phyloP scores from a whole-genome alignment of 2,797 vertebrate genomes.

The Paratrypauchen microcephalus region DNA sequence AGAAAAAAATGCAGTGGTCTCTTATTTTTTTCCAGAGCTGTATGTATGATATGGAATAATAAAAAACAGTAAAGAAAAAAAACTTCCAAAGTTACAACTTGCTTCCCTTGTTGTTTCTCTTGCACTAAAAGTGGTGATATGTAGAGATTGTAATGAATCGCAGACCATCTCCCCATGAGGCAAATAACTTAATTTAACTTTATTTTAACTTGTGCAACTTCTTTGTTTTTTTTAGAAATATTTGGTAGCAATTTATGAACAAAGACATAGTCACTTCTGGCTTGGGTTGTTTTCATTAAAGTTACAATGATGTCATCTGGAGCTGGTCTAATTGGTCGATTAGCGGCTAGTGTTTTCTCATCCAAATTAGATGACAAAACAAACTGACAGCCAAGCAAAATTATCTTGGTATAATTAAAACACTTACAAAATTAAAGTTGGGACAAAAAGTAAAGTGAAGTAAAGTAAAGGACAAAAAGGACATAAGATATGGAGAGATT shows the following conservation, averaged over 20 bases:
- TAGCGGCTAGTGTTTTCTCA: conserved; percentile 59
- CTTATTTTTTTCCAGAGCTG: too few relatives aligned
- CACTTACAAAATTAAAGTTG: conserved; percentile 62
- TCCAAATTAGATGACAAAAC: conserved; percentile 65
- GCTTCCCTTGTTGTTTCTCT: too few relatives aligned
- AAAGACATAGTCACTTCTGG: conserved; percentile 21
- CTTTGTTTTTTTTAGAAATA: neutral
- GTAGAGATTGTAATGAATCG: too few relatives aligned
- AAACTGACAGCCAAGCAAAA: conserved; percentile 61
- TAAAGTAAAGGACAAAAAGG: conserved; percentile 15
- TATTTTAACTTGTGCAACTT: too few relatives aligned
- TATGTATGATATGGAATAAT: too few relatives aligned
- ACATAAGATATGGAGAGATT: conserved; percentile 20
- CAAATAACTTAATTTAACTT: too few relatives aligned
- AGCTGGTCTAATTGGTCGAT: conserved; percentile 67
- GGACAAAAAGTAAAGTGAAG: too few relatives aligned
- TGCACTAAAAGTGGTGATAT: too few relatives aligned
- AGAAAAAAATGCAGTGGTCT: too few relatives aligned
- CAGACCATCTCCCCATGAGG: too few relatives aligned
- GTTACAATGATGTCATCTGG: conserved; percentile 70
- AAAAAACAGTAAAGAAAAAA: too few relatives aligned
- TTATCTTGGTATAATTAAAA: conserved; percentile 71
- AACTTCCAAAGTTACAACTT: too few relatives aligned
- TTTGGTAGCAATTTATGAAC: neutral
- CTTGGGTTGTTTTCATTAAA: conserved; percentile 49